Base-by-base conservation (phyloP, 2,888 invertebrate species). In the Drosophila limbata region DNA sequence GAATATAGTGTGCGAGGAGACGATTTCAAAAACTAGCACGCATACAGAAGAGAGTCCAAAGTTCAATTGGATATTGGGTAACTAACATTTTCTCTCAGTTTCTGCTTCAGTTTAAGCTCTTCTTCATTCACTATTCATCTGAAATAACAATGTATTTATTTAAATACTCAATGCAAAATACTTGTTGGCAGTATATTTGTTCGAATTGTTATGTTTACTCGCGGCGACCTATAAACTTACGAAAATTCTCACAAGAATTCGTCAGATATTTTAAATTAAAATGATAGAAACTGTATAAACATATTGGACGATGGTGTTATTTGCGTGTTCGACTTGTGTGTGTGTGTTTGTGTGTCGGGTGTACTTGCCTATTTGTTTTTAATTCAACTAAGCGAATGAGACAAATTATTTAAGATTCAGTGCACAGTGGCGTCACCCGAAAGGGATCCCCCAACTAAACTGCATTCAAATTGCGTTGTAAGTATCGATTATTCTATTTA, bases 231-330 rank as follows among this genome's bases (percentile, higher is more conserved):
- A 66, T 51, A 66, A 62, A 56, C 44, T 62, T 45, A 59, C 55
- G 59, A 66, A 56, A 79, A 77, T 76, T 55, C 55, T 62, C 37
- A 59, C 63, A 64, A 66, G 60, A 79, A 77, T 76, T 55, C 55
- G 60, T 39, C 45, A 53, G 67, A 73, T 68, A 73, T 80, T 79
- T 77, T 31, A 68, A 80, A 70, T 77, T 69, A 73, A 80, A 80
- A 77, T 68, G 65, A 80, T 69, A 80, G 67, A 60, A 65, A 72
- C 73, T 42, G 74, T 59, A 77, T 57, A 61, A 72, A 66, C 40
- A 57, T 61, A 42, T 74, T 73, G 17, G 31, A 47, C 19, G 48
- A 13, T 53, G 42, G 44, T 59, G 31, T 40, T 51, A 25, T 42
- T 56, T 47, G 21, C 35, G 61, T 51, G 33, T 13, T 21, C 19